These are phyloP conservation scores for Conus ventricosus DNA, from an alignment of 1,140 invertebrate genomes.

Conservation along the genomic window DNA sequence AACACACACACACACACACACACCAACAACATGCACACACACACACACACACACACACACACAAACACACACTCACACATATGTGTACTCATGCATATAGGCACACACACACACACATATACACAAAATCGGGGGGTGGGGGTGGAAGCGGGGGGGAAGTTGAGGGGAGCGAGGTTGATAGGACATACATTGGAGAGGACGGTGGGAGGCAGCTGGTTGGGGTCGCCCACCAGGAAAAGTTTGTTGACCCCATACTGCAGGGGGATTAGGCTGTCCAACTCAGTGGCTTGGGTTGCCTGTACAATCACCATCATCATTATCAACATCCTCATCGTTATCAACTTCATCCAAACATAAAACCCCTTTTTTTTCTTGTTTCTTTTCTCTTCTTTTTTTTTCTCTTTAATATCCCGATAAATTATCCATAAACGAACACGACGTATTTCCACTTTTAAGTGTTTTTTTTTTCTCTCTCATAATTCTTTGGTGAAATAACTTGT, in stretches of 20 bases:
- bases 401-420: no score
- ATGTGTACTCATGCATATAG: background rate
- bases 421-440: no score
- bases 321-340: background rate
- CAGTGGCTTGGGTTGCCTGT: conserved; percentile 67
- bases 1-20: no score
- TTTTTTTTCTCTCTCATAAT: no score
- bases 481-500: no score
- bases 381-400: background rate
- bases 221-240: conserved; percentile 69
- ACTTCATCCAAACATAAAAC: background rate
- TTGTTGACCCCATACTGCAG: conserved; percentile 65
- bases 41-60: background rate
- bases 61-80: background rate
- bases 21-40: background rate
- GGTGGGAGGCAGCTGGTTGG: conserved; percentile 68
- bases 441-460: no score
- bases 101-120: background rate
- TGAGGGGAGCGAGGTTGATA: no score
- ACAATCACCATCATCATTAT: conserved; percentile 13
- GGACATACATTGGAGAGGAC: conserved; percentile 49
- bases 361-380: background rate
- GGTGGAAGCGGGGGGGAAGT: no score
- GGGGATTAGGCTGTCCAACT: conserved; percentile 69
- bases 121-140: background rate